These are phyloP conservation scores for Pyrochroa serraticornis DNA, from an alignment of 2,888 invertebrate genomes.

Conservation along the genomic window DNA sequence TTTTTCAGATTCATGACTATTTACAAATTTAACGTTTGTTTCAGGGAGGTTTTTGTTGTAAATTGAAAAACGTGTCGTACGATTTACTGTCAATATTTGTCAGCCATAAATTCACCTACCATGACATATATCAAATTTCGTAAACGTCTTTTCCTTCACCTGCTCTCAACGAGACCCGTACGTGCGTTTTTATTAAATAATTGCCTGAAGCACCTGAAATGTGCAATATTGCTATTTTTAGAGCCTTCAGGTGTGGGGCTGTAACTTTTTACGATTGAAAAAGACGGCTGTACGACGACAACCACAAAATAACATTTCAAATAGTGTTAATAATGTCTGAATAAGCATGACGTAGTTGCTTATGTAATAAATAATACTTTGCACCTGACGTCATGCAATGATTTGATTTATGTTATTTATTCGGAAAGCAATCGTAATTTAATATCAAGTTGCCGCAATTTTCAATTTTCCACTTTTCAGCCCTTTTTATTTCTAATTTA, in stretches of 20 bases:
- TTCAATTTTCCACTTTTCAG: too few species aligned
- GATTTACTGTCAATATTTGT: too few species aligned
- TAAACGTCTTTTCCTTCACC: conserved; percentile 11
- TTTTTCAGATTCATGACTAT: too few species aligned
- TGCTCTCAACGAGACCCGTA: conserved; percentile 2
- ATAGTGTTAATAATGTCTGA: not conserved
- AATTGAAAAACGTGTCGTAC: too few species aligned
- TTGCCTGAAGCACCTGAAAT: not conserved
- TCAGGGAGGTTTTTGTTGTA: too few species aligned
- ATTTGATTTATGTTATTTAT: conserved; percentile 3
- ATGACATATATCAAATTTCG: not conserved
- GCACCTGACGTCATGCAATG: not conserved
- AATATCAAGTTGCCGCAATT: too few species aligned
- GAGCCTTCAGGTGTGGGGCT: conserved; percentile 8
- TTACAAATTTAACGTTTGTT: too few species aligned
- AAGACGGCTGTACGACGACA: too few species aligned
- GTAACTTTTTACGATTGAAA: too few species aligned
- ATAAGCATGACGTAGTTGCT: conserved; percentile 1
- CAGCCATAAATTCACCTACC: not conserved
- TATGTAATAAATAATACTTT: conserved; percentile 3
- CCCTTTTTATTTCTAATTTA: too few species aligned
- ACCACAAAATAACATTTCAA: not conserved
- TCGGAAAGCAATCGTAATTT: not conserved
- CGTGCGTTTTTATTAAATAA: conserved; percentile 14
- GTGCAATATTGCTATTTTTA: not conserved